Evolutionary conservation across 2,113 vertebrate genomes (phyloP).

Genomic region (Platichthys flesus): DNA sequence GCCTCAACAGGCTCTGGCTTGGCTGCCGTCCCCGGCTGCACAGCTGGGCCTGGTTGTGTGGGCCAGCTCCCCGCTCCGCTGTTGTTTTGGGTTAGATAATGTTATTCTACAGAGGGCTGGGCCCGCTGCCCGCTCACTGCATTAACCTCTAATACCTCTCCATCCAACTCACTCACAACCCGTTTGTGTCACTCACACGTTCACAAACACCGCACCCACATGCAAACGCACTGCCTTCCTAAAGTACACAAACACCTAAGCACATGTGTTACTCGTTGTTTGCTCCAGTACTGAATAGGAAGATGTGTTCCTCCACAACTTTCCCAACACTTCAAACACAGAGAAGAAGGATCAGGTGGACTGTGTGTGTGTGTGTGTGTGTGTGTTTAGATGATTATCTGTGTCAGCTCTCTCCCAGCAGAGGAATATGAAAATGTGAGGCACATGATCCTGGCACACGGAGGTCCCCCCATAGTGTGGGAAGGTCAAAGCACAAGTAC

Average conservation of each 20-base stretch:
- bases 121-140: conserved; percentile 61
- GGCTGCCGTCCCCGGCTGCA: conserved; percentile 56
- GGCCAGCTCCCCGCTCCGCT: conserved; percentile 60
- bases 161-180: conserved; percentile 25
- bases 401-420: conserved; percentile 30
- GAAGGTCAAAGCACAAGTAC: conserved; percentile 59
- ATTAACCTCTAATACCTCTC: conserved; percentile 64
- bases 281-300: background rate
- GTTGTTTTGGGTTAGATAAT: conserved; percentile 80
- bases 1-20: conserved; percentile 49
- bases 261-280: conserved; percentile 13
- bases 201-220: conserved; percentile 2
- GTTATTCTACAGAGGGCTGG: conserved; percentile 78
- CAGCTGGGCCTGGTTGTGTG: conserved; percentile 73
- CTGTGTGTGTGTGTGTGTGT: conserved; percentile 12
- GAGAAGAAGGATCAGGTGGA: background rate
- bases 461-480: conserved; percentile 26
- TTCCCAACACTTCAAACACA: conserved; percentile 16
- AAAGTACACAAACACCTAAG: conserved; percentile 4
- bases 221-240: background rate
- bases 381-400: conserved; percentile 56
- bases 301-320: background rate
- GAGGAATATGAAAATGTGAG: conserved; percentile 52
- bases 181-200: conserved; percentile 21
- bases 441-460: conserved; percentile 24